A percentile compares a stretch with the other conserved stretches of the same genome.
These are phyloP conservation scores for Pteronotus mesoamericanus DNA, from an alignment of 2,797 vertebrate species.

Conservation along the genomic window DNA sequence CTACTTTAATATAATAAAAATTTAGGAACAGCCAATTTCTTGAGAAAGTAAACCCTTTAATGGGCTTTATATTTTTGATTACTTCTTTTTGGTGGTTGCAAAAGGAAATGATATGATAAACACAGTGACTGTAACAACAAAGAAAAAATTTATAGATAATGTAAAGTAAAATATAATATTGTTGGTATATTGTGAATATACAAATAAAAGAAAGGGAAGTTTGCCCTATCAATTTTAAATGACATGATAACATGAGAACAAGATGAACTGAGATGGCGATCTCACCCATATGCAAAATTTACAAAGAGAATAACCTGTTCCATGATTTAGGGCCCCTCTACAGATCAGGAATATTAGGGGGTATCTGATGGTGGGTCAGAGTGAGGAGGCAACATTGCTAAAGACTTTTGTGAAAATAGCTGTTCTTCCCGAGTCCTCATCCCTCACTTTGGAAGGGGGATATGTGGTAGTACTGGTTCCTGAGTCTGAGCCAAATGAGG, in stretches of 20 bases:
- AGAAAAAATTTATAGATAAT: not conserved
- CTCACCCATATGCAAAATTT: not conserved
- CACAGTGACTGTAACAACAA: not conserved
- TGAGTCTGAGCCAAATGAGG: not conserved
- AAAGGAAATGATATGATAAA: not conserved
- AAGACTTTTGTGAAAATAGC: not conserved
- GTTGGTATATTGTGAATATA: not conserved
- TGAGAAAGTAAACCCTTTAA: not conserved
- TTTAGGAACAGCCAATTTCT: not conserved
- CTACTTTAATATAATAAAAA: not conserved
- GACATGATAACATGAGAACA: not conserved
- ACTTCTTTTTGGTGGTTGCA: not conserved
- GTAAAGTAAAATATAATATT: not conserved
- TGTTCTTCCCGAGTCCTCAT: not conserved
- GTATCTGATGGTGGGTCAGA: not conserved
- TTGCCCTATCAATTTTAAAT: not conserved
- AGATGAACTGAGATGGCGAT: not conserved
- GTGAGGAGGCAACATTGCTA: not conserved
- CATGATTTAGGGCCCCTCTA: not conserved
- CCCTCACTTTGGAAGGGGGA: not conserved
- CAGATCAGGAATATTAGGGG: not conserved
- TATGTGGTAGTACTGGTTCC: not conserved
- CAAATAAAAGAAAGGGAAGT: not conserved
- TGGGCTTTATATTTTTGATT: constrained; percentile 10
- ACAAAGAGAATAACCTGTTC: not conserved